phyloP scores from a whole-genome alignment of 2,888 invertebrate genomes.

The Tenthredo notha region DNA sequence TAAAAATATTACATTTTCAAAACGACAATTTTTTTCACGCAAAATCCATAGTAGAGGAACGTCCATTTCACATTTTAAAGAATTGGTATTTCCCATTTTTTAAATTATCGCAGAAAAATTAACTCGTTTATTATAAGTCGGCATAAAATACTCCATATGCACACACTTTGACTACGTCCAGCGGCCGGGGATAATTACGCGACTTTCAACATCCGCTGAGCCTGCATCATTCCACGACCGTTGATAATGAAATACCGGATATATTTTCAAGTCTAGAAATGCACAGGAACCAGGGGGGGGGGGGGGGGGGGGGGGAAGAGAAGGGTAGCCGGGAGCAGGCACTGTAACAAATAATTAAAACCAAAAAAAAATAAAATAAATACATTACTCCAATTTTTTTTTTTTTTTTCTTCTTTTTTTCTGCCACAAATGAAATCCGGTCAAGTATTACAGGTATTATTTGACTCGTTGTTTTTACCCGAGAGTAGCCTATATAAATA shows the following conservation, averaged over 20 bases:
- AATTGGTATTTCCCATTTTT: too few relatives aligned
- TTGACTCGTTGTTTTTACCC: not conserved
- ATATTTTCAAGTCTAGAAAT: too few relatives aligned
- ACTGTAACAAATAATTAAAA: too few relatives aligned
- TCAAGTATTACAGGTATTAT: not conserved
- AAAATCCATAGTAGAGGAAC: too few relatives aligned
- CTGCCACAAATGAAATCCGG: not conserved
- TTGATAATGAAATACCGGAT: slow-evolving; percentile 1
- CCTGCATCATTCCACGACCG: not conserved
- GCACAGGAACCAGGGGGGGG: too few relatives aligned
- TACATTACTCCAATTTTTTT: not conserved
- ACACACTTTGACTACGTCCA: not conserved
- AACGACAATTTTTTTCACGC: too few relatives aligned
- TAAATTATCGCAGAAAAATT: too few relatives aligned
- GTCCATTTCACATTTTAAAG: too few relatives aligned
- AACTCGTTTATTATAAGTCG: too few relatives aligned
- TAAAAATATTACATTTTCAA: too few relatives aligned
- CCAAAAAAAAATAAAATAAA: not conserved
- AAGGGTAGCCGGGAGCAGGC: too few relatives aligned
- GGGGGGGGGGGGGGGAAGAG: too few relatives aligned
- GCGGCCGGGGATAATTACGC: not conserved
- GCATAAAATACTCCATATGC: not conserved
- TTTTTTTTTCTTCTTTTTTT: not conserved
- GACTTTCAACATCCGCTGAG: not conserved
- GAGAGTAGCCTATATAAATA: not conserved